Conservation (phyloP, 2,113 vertebrate genomes). For the Odontophorus gujanensis region DNA sequence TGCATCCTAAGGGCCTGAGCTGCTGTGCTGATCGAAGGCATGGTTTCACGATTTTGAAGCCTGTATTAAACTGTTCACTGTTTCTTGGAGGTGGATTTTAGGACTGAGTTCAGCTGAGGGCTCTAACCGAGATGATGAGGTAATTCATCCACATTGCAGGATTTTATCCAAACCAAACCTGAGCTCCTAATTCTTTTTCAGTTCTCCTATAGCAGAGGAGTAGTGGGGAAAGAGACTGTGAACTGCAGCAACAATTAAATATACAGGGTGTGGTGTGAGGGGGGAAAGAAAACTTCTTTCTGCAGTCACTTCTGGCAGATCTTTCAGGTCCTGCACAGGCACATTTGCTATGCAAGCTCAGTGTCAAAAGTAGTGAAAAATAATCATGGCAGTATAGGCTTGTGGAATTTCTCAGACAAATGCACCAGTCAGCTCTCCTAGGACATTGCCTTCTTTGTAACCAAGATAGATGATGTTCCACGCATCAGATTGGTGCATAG, state of each 20-base stretch:
- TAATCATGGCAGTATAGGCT: background rate
- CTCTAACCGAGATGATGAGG: conserved; percentile 44
- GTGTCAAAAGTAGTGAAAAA: conserved; percentile 7
- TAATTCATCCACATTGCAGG: conserved; percentile 47
- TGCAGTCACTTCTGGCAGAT: background rate
- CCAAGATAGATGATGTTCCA: background rate
- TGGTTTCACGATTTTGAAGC: background rate
- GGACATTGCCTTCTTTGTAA: background rate
- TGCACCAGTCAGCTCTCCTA: background rate
- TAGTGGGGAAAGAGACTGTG: background rate
- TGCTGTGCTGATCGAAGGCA: too few relatives aligned
- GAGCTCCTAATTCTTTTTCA: background rate
- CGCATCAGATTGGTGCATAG: background rate
- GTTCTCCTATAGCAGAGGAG: background rate
- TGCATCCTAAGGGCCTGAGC: too few relatives aligned
- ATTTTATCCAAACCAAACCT: conserved; percentile 64
- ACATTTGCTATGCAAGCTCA: background rate
- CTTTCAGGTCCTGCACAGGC: background rate
- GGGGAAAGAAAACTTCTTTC: background rate
- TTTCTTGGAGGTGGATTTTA: background rate
- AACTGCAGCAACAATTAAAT: background rate
- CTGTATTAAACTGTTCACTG: background rate
- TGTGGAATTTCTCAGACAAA: conserved; percentile 11
- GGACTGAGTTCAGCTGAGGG: conserved; percentile 53
- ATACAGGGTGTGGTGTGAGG: too few relatives aligned